A percentile compares a stretch with the other conserved stretches of the same genome.
These are phyloP conservation scores for Dynastes hyllus DNA, from an alignment of 2,888 invertebrate genomes.

Conservation along the genomic window DNA sequence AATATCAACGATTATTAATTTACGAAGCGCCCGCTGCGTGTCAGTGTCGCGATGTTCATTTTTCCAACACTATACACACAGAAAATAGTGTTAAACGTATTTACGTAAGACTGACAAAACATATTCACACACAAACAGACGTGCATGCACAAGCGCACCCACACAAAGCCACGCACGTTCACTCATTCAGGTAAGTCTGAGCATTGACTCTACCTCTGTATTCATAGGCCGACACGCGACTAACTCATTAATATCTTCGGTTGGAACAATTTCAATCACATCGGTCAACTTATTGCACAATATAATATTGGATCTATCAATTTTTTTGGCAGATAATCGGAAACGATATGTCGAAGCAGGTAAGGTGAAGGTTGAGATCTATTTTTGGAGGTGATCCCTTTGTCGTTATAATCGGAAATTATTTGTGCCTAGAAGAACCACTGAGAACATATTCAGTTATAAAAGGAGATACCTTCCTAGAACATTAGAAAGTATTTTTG, in stretches of 20 bases:
- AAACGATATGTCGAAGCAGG: neutral
- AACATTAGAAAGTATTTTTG: too few relatives aligned
- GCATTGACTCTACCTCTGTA: constrained; percentile 26
- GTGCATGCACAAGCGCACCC: constrained; percentile 7
- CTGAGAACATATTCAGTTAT: too few relatives aligned
- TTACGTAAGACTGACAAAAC: constrained; percentile 37
- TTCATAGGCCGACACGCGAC: constrained; percentile 28
- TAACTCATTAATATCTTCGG: constrained; percentile 34
- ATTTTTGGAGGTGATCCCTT: constrained; percentile 15
- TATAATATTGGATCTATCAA: constrained; percentile 31
- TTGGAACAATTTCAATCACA: constrained; percentile 38
- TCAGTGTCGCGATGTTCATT: constrained; percentile 29
- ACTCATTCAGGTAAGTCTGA: constrained; percentile 30
- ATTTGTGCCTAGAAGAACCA: neutral
- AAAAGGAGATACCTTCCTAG: too few relatives aligned
- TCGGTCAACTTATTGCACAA: constrained; percentile 33
- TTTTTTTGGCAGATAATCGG: constrained; percentile 29
- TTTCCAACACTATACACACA: constrained; percentile 23
- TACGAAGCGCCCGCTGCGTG: constrained; percentile 23
- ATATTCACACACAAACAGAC: constrained; percentile 16
- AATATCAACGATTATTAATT: constrained; percentile 38
- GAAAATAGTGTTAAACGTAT: constrained; percentile 32
- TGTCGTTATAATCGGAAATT: neutral
- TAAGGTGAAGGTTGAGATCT: neutral
- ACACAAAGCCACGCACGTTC: neutral